Base-by-base conservation (phyloP, 1,140 invertebrate genomes). In the Dolichoris vasculosae region DNA sequence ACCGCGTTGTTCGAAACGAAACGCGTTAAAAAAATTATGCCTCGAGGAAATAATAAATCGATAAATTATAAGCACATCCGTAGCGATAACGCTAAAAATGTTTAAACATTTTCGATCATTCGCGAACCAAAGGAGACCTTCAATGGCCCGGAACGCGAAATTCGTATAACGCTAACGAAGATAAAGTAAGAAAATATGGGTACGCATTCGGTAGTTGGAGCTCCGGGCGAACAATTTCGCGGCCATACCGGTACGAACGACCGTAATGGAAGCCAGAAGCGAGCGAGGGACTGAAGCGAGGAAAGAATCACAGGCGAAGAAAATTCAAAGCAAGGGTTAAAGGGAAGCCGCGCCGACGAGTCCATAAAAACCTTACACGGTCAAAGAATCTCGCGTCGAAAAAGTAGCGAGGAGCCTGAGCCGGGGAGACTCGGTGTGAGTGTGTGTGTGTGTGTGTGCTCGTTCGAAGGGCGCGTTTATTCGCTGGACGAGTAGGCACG, bases 401-500 rank as follows among this genome's bases (percentile, higher is more conserved):
- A 73, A 38, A 64, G 26, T 32, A 32, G 73, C 23, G 73, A n/a
- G 15, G 46, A 38, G n/a, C n/a, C n/a, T n/a, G n/a, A n/a, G n/a
- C n/a, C n/a, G n/a, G n/a, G n/a, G n/a, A n/a, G n/a, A n/a, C n/a
- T n/a, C n/a, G n/a, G n/a, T n/a, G n/a, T n/a, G n/a, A n/a, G n/a
- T n/a, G n/a, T n/a, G n/a, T n/a, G n/a, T n/a, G n/a, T n/a, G n/a
- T n/a, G n/a, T n/a, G n/a, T n/a, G n/a, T n/a, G 73, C 20, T 17
- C 83, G 46, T 76, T 63, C 77, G 55, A 59, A 59, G 81, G 43
- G 17, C 80, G 67, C 80, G 69, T 82, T 82, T 82, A 82, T 82
- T 82, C 71, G 84, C 82, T 83, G 73, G 75, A 78, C 84, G 87
- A 87, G 85, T 87, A 30, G n/a, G 80, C 85, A 84, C 71, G 85